These are phyloP conservation scores for Rhinolophus ferrumequinum DNA, from an alignment of 2,113 vertebrate genomes.

Conservation along the genomic window DNA sequence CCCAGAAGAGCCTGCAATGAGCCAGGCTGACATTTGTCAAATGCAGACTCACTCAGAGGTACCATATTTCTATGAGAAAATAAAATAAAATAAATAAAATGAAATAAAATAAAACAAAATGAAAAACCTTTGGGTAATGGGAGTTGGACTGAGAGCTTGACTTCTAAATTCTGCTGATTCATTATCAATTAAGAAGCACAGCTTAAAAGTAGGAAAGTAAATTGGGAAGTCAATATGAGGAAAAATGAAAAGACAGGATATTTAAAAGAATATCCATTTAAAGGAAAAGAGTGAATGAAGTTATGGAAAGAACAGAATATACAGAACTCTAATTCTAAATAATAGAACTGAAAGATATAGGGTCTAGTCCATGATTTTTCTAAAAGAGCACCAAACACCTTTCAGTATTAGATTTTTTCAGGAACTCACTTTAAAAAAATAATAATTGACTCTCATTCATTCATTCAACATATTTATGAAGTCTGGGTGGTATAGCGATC, in stretches of 20 bases:
- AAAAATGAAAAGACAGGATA: background rate
- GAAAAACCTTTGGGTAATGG: background rate
- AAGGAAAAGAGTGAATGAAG: background rate
- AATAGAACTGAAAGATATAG: background rate
- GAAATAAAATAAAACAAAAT: rapidly evolving
- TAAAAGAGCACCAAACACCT: background rate
- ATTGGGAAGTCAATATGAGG: background rate
- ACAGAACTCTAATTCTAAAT: background rate
- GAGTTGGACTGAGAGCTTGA: no score
- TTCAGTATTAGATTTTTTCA: background rate
- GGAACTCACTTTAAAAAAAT: background rate
- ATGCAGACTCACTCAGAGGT: background rate
- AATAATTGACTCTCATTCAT: background rate
- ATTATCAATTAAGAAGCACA: background rate
- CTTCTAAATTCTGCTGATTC: no score
- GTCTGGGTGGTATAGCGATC: background rate
- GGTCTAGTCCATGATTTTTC: background rate
- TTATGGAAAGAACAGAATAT: background rate
- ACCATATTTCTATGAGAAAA: background rate
- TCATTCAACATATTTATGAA: background rate
- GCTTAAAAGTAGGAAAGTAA: background rate
- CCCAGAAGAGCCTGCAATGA: background rate
- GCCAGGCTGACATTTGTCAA: background rate
- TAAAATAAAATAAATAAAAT: rapidly evolving
- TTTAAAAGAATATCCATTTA: no score